Evolutionary conservation across 2,113 vertebrate species (phyloP).

Genomic region (Danionella cerebrum): DNA sequence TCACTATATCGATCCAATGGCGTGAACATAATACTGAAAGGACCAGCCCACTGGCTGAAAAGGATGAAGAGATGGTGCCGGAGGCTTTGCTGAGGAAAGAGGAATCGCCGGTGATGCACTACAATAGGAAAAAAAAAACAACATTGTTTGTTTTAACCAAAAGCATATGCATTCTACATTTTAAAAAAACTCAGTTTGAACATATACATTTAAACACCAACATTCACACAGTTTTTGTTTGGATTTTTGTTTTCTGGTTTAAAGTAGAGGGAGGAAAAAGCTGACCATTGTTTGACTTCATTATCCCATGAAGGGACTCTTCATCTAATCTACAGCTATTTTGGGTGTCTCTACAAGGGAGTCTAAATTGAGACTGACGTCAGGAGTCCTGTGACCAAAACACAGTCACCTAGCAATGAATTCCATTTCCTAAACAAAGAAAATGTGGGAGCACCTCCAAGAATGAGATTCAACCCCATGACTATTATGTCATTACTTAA

Average conservation of each 20-base stretch:
- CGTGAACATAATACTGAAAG: slow-evolving; percentile 98
- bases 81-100: slow-evolving; percentile 96
- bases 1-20: slow-evolving; percentile 95
- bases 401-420: slow-evolving; percentile 16
- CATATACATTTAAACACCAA: neutral
- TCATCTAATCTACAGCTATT: slow-evolving; percentile 12
- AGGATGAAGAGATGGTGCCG: slow-evolving; percentile 96
- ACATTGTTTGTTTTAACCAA: too few species aligned
- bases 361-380: slow-evolving; percentile 38
- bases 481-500: neutral
- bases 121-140: slow-evolving; percentile 41
- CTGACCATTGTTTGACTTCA: neutral
- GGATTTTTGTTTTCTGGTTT: neutral
- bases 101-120: slow-evolving; percentile 96
- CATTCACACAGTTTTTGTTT: too few species aligned
- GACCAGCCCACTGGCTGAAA: slow-evolving; percentile 97
- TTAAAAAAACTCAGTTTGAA: neutral
- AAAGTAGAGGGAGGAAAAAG: neutral
- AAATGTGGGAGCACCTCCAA: neutral
- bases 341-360: slow-evolving; percentile 3
- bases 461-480: neutral
- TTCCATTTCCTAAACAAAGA: slow-evolving; percentile 18
- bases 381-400: slow-evolving; percentile 4
- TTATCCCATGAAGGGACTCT: neutral
- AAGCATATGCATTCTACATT: too few species aligned